phyloP scores from a whole-genome alignment of 1,140 invertebrate genomes.

The Ceratina calcarata region DNA sequence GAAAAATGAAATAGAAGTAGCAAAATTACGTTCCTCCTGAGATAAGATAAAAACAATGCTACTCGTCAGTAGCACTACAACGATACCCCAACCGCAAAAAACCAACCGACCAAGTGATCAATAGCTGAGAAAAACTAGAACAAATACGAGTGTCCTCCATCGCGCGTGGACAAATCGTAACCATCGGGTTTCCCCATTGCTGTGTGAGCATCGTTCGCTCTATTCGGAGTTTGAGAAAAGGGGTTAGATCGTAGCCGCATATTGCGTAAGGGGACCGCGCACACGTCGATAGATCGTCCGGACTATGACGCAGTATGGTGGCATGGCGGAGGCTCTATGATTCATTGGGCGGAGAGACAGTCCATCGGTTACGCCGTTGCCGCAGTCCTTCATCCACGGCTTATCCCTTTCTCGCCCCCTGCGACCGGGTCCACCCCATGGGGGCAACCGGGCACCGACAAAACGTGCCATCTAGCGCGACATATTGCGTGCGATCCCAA shows the following conservation, averaged over 20 bases:
- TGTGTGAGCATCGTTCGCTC: neutral
- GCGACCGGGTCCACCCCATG: slow-evolving; percentile 11
- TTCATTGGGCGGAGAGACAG: slow-evolving; percentile 62
- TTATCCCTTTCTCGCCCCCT: slow-evolving; percentile 44
- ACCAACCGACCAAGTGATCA: neutral
- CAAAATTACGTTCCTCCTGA: too few species aligned
- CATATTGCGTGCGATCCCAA: slow-evolving; percentile 64
- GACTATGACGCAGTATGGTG: slow-evolving; percentile 29
- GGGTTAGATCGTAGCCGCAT: neutral
- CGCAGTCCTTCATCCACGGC: slow-evolving; percentile 57
- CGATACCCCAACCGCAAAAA: too few species aligned
- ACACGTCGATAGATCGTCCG: slow-evolving; percentile 23
- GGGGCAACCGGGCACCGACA: slow-evolving; percentile 31
- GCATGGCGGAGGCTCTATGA: slow-evolving; percentile 55
- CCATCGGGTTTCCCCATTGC: too few species aligned
- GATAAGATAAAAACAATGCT: neutral
- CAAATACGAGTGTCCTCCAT: neutral
- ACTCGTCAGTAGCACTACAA: neutral
- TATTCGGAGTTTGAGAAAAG: neutral
- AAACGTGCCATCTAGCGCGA: slow-evolving; percentile 56
- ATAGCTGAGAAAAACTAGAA: neutral
- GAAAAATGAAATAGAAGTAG: too few species aligned
- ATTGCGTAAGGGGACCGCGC: slow-evolving; percentile 6
- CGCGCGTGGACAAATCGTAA: neutral
- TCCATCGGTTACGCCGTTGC: slow-evolving; percentile 68